These are phyloP conservation scores for Capricornis sumatraensis DNA, from an alignment of 2,113 vertebrate genomes.

Conservation along the genomic window DNA sequence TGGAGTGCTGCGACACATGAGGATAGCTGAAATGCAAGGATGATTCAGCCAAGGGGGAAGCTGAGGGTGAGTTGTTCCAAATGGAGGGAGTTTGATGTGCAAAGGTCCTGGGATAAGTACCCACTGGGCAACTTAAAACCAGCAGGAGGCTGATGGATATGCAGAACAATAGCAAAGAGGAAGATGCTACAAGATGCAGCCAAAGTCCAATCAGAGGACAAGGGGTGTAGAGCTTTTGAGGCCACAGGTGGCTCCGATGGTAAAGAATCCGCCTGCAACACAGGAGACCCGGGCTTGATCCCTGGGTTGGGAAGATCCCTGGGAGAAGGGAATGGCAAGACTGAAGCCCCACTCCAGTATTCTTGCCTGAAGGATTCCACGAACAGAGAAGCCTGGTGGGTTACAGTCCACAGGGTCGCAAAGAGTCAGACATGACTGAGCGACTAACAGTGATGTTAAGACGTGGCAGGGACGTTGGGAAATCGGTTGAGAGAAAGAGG, in stretches of 20 bases:
- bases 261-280: background rate
- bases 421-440: background rate
- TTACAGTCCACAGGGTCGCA: background rate
- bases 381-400: background rate
- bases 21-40: background rate
- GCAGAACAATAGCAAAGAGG: background rate
- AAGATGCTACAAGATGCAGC: background rate
- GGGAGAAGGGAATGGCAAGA: background rate
- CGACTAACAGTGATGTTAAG: background rate
- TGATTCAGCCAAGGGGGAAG: background rate
- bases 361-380: background rate
- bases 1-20: too few species aligned
- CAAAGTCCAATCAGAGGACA: fast-evolving
- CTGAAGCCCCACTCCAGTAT: background rate
- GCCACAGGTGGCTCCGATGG: background rate
- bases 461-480: fast-evolving
- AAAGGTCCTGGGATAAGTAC: background rate
- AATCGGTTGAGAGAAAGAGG: fast-evolving
- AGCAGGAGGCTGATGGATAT: background rate
- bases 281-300: background rate
- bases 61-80: background rate
- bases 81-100: background rate
- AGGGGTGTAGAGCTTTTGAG: background rate
- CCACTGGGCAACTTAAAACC: background rate
- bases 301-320: background rate